Evolutionary conservation across 2,888 invertebrate genomes (phyloP), one percentile per base, ranked within the genome.

Genomic region (Pheosia gnoma): DNA sequence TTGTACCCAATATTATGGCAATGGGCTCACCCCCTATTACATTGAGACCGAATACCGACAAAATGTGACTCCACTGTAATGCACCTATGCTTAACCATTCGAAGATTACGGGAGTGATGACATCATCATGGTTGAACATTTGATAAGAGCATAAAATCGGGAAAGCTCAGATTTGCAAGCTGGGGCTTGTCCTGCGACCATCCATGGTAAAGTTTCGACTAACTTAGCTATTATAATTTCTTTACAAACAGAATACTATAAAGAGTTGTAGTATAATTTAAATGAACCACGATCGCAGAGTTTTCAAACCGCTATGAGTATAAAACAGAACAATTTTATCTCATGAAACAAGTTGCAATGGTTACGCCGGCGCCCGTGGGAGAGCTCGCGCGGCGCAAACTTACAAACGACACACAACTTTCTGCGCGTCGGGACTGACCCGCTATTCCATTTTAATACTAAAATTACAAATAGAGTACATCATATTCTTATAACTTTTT

Each of bases 291-390:
- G 53, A 49, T 72, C 73, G 70, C 68, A 65, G 64, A 75, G 72
- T 80, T 79, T 74, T 61, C 41, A 75, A 80, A 80, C 77, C 80
- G 68, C 76, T 67, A 65, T 66, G 68, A 74, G 73, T 71, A 74
- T 81, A 81, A 82, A 83, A 79, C 80, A 78, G 78, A 76, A 78
- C 81, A 83, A 78, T 83, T 82, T 81, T 80, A 81, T 82, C 79
- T 81, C 81, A 77, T 82, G 25, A 25, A 82, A 83, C 81, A 84
- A 86, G 84, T 86, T 86, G 84, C 82, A 82, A 83, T 84, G 81
- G 77, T 75, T 78, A 72, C 72, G 78, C 81, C 81, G 77, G 64
- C 52, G 25, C 25, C 25, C 25, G 25, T 67, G 79, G 80, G 80
- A 73, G 63, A 72, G 70, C 72, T 66, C 67, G 71, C 77, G 25